These are phyloP conservation scores for Acanthosoma haemorrhoidale DNA, from an alignment of 2,888 invertebrate genomes.

Conservation along the genomic window DNA sequence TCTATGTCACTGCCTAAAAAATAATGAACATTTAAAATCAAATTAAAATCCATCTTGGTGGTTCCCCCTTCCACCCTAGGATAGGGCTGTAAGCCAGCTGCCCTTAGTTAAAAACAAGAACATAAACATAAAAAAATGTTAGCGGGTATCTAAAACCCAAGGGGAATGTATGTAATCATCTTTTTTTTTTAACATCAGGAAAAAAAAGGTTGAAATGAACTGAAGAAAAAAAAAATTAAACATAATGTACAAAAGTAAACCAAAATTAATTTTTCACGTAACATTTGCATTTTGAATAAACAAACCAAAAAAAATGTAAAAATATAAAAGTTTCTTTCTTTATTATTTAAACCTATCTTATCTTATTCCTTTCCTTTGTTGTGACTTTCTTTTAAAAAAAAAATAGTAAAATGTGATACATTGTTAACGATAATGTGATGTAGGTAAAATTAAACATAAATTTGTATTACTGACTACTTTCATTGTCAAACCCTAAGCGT, in stretches of 20 bases:
- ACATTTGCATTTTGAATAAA: slow-evolving; percentile 45
- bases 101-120: slow-evolving; percentile 17
- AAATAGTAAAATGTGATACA: too few relatives aligned
- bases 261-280: slow-evolving; percentile 43
- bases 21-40: background rate
- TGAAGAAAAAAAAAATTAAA: slow-evolving; percentile 31
- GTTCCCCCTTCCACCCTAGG: slow-evolving; percentile 17
- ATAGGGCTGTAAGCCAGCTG: slow-evolving; percentile 15
- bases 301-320: slow-evolving; percentile 43
- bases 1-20: slow-evolving; percentile 17
- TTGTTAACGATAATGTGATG: too few relatives aligned
- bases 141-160: background rate
- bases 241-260: slow-evolving; percentile 39
- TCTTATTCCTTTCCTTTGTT: background rate
- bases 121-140: slow-evolving; percentile 2
- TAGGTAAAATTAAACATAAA: too few relatives aligned
- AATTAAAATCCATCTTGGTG: slow-evolving; percentile 12
- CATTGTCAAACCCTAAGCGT: too few relatives aligned
- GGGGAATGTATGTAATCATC: slow-evolving; percentile 13
- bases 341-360: background rate
- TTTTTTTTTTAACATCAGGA: slow-evolving; percentile 23
- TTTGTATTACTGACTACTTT: too few relatives aligned
- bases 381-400: background rate
- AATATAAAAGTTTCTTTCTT: slow-evolving; percentile 19
- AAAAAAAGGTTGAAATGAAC: slow-evolving; percentile 30